phyloP scores from a whole-genome alignment of 2,888 invertebrate species.

The Nomada ferruginata region DNA sequence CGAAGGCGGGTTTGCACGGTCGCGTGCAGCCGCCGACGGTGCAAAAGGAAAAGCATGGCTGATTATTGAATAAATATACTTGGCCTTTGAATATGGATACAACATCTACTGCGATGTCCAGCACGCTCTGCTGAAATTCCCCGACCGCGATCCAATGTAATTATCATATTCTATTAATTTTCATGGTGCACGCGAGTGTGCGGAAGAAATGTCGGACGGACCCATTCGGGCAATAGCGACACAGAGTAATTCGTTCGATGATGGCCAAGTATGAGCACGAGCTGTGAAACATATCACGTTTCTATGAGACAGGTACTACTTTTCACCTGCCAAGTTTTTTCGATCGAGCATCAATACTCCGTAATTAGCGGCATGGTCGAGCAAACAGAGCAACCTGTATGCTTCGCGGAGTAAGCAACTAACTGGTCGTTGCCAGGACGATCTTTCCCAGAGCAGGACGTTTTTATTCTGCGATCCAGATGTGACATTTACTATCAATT shows the following conservation, averaged over 20 bases:
- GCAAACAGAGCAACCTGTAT: slow-evolving; percentile 58
- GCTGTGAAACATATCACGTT: background rate
- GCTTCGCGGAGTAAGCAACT: slow-evolving; percentile 54
- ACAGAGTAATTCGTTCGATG: background rate
- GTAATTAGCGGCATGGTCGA: slow-evolving; percentile 44
- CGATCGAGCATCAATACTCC: slow-evolving; percentile 49
- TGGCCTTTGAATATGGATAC: slow-evolving; percentile 32
- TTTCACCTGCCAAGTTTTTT: slow-evolving; percentile 10
- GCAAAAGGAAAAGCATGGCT: slow-evolving; percentile 35
- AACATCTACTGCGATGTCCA: slow-evolving; percentile 37
- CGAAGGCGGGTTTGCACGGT: slow-evolving; percentile 30
- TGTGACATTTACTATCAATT: slow-evolving; percentile 82
- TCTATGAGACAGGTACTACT: slow-evolving; percentile 22
- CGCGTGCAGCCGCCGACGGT: slow-evolving; percentile 34
- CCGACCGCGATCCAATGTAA: slow-evolving; percentile 26
- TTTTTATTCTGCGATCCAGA: slow-evolving; percentile 78
- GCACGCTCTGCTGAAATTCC: slow-evolving; percentile 19
- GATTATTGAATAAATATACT: slow-evolving; percentile 57
- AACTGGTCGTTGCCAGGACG: slow-evolving; percentile 63
- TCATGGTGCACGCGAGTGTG: slow-evolving; percentile 44
- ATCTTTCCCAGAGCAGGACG: slow-evolving; percentile 67
- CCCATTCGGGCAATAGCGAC: background rate
- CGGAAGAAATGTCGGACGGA: slow-evolving; percentile 25
- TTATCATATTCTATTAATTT: slow-evolving; percentile 52
- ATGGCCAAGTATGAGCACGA: background rate